A percentile compares a stretch with the other conserved stretches of the same genome.
Conservation (phyloP, 2,888 invertebrate species). For the Coremacera marginata region DNA sequence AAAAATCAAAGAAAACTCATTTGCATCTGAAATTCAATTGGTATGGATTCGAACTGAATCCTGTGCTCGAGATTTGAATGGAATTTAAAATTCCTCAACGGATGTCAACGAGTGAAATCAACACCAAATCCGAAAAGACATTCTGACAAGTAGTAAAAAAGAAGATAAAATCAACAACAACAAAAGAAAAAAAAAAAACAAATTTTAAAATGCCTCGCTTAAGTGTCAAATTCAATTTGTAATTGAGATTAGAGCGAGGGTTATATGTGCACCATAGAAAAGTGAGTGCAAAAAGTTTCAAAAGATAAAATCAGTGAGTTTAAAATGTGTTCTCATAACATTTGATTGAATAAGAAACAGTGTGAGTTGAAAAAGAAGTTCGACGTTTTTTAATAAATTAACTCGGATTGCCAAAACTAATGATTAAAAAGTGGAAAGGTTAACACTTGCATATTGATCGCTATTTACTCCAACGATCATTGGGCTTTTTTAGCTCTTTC, state of each 20-base stretch:
- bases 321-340: neutral
- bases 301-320: neutral
- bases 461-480: no score
- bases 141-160: slow-evolving; percentile 9
- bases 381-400: no score
- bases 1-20: slow-evolving; percentile 56
- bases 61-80: slow-evolving; percentile 58
- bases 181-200: neutral
- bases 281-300: neutral
- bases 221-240: slow-evolving; percentile 60
- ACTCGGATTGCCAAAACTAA: no score
- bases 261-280: neutral
- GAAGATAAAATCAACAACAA: slow-evolving; percentile 12
- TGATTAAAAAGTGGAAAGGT: no score
- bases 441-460: no score
- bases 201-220: slow-evolving; percentile 51
- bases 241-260: slow-evolving; percentile 44
- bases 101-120: slow-evolving; percentile 55
- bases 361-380: no score
- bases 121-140: slow-evolving; percentile 47
- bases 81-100: slow-evolving; percentile 59
- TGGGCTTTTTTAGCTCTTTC: no score
- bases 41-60: slow-evolving; percentile 35
- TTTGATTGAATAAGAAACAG: no score
- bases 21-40: slow-evolving; percentile 67